Conservation (phyloP, 2,113 vertebrate genomes). For the Scopus umbretta region DNA sequence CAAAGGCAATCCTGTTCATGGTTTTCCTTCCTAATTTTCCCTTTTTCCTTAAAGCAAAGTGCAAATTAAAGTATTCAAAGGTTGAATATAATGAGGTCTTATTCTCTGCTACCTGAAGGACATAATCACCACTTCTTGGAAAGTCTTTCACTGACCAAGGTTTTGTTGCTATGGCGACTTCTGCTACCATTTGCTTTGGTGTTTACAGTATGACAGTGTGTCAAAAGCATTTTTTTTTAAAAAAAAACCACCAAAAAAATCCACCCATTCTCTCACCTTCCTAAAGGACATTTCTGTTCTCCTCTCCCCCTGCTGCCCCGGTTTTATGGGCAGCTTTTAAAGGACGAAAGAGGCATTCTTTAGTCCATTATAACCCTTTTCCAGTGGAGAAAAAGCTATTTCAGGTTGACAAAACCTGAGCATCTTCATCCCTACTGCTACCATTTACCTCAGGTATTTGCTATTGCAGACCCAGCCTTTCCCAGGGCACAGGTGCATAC, state of each 20-base stretch:
- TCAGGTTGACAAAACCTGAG: not conserved
- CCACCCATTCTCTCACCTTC: not conserved
- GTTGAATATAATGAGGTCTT: not conserved
- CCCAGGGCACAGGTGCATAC: not conserved
- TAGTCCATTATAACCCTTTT: not conserved
- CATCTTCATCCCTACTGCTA: not conserved
- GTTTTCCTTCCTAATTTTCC: not conserved
- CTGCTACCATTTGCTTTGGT: slow-evolving; percentile 3
- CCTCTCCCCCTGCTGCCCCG: not conserved
- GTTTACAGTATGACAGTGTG: not conserved
- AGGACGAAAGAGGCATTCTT: not conserved
- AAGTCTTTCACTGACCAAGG: slow-evolving; percentile 22
- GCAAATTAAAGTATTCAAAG: not conserved
- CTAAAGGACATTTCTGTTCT: not conserved
- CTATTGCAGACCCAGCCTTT: not conserved
- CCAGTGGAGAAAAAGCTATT: not conserved
- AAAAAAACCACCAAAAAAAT: not conserved
- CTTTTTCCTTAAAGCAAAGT: not conserved
- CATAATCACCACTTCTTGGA: slow-evolving; percentile 4
- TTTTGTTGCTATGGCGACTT: slow-evolving; percentile 46
- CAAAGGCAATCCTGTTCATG: not conserved
- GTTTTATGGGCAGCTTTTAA: not conserved
- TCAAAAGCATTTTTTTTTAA: not conserved
- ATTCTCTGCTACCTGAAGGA: not conserved
- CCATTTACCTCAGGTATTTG: not conserved